Conservation (phyloP, 1,140 invertebrate species). For the Drosophila prosaltans region DNA sequence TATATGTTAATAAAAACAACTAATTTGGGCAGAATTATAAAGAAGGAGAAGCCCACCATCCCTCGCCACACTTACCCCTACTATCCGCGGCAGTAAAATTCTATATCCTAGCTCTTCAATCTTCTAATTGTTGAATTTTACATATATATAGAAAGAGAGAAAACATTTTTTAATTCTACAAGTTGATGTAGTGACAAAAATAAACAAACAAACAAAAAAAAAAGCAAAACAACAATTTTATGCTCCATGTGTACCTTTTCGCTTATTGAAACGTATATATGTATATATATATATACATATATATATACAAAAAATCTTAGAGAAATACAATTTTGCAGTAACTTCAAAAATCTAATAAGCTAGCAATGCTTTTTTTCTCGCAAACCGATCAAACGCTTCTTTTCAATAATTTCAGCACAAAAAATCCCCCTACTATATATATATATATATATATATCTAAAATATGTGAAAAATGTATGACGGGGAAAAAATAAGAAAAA, state of each 20-base stretch:
- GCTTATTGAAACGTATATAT: conserved; percentile 65
- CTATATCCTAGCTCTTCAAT: conserved; percentile 56
- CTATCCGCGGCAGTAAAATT: conserved; percentile 6
- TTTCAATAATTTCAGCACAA: conserved; percentile 42
- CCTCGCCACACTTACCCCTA: neutral
- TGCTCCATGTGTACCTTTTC: conserved; percentile 78
- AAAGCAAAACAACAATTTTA: conserved; percentile 54
- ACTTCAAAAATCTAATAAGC: conserved; percentile 46
- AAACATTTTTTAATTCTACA: conserved; percentile 56
- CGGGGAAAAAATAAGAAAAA: neutral
- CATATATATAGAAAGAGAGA: conserved; percentile 61
- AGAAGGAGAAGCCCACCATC: neutral
- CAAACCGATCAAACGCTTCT: neutral
- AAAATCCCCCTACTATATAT: conserved; percentile 1
- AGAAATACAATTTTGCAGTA: conserved; percentile 61
- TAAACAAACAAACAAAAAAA: conserved; percentile 41
- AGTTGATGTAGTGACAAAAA: conserved; percentile 68
- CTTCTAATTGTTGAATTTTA: conserved; percentile 70
- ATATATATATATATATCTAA: conserved; percentile 18
- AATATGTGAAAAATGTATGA: neutral
- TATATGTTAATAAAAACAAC: conserved; percentile 48
- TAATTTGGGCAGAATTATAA: conserved; percentile 17
- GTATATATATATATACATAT: conserved; percentile 22
- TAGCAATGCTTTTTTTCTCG: conserved; percentile 12
- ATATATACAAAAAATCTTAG: conserved; percentile 32